These are phyloP conservation scores for Cyclophora albipunctata DNA, from an alignment of 2,888 invertebrate genomes.

Conservation along the genomic window DNA sequence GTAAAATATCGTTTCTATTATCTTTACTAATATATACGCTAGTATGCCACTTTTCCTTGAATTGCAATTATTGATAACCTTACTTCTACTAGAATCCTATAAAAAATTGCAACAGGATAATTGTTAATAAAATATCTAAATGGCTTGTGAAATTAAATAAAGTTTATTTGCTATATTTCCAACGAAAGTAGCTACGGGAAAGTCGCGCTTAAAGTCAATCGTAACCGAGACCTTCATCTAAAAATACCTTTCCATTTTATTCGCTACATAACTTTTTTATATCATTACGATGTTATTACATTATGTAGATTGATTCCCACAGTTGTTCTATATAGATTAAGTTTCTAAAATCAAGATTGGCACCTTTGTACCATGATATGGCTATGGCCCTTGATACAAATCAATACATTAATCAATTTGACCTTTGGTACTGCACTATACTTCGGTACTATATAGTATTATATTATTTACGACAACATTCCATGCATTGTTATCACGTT, in stretches of 20 bases:
- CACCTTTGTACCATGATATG: neutral
- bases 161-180: neutral
- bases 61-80: slow-evolving; percentile 31
- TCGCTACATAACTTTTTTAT: slow-evolving; percentile 13
- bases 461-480: neutral
- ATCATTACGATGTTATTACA: neutral
- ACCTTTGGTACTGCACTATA: slow-evolving; percentile 6
- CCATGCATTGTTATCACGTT: slow-evolving; percentile 4
- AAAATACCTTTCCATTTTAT: slow-evolving; percentile 45
- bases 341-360: neutral
- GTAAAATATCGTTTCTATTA: slow-evolving; percentile 42
- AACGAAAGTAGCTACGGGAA: slow-evolving; percentile 14
- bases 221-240: slow-evolving; percentile 66
- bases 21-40: neutral
- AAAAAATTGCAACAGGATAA: too few relatives aligned
- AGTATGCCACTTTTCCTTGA: neutral
- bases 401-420: slow-evolving; percentile 4
- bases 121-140: too few relatives aligned
- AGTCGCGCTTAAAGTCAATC: slow-evolving; percentile 43
- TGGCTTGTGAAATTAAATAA: too few relatives aligned
- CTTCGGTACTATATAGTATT: neutral
- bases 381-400: neutral
- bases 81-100: slow-evolving; percentile 8
- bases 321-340: too few relatives aligned
- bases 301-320: neutral